Conservation (phyloP, 2,113 vertebrate genomes). For the Hippocampus zosterae region DNA sequence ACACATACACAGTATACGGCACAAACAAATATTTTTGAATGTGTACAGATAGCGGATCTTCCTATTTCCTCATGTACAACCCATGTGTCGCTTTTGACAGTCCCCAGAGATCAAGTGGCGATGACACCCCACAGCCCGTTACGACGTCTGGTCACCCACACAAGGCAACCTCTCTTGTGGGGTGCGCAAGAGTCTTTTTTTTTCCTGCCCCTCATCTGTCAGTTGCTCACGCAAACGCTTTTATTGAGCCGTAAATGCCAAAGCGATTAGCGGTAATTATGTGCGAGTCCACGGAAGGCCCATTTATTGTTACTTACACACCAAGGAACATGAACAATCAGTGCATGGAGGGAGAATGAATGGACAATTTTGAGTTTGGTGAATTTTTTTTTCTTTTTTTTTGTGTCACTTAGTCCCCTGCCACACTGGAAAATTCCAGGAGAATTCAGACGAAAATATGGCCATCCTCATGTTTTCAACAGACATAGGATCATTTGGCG, state of each 20-base stretch:
- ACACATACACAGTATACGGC: no score
- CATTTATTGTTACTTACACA: constrained; percentile 55
- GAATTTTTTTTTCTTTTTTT: neutral
- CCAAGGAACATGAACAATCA: constrained; percentile 54
- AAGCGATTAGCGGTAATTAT: constrained; percentile 64
- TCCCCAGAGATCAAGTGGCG: constrained; percentile 36
- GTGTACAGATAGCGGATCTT: constrained; percentile 37
- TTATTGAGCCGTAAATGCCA: constrained; percentile 33
- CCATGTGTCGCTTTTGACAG: constrained; percentile 36
- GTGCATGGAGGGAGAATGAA: constrained; percentile 28
- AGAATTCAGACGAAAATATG: neutral
- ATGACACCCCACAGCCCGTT: constrained; percentile 8
- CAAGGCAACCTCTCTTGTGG: neutral
- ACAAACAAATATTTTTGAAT: neutral
- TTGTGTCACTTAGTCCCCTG: neutral
- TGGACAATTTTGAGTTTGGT: neutral
- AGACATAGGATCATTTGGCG: no score
- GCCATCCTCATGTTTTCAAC: neutral
- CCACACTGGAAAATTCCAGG: neutral
- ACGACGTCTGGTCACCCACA: constrained; percentile 6
- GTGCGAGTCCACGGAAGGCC: constrained; percentile 41
- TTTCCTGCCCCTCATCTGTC: neutral
- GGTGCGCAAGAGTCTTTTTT: neutral
- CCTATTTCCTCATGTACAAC: constrained; percentile 56
- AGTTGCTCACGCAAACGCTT: constrained; percentile 16